A percentile compares a stretch with the other conserved stretches of the same genome.
Evolutionary conservation across 2,888 invertebrate species (phyloP).

Genomic region (Nebria brevicollis): DNA sequence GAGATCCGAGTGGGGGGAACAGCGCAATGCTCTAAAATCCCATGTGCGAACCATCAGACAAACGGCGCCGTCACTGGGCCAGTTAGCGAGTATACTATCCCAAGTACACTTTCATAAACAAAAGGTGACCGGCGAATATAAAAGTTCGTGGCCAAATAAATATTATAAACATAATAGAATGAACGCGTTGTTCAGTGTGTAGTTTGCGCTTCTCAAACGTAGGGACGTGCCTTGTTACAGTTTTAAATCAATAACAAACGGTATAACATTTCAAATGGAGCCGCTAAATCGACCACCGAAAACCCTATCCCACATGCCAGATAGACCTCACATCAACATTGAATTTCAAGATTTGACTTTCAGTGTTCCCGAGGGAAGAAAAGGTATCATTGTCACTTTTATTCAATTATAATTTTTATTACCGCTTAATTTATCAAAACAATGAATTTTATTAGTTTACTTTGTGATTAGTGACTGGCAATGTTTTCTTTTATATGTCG

Average conservation of each 20-base stretch:
- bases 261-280: constrained; percentile 5
- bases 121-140: neutral
- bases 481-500: no score
- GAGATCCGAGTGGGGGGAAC: no score
- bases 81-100: no score
- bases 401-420: no score
- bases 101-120: constrained; percentile 3
- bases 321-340: constrained; percentile 79
- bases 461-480: no score
- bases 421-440: no score
- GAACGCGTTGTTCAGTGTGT: neutral
- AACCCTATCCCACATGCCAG: constrained; percentile 68
- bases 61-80: no score
- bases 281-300: neutral
- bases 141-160: neutral
- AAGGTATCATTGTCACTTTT: constrained; percentile 62
- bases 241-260: neutral
- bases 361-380: constrained; percentile 76
- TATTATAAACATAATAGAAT: neutral
- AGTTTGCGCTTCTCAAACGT: neutral
- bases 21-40: no score
- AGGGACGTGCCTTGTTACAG: neutral
- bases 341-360: constrained; percentile 86
- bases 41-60: no score
- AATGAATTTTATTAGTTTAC: no score